Base-by-base conservation (phyloP, 2,797 vertebrate genomes). In the Tamandua tetradactyla region DNA sequence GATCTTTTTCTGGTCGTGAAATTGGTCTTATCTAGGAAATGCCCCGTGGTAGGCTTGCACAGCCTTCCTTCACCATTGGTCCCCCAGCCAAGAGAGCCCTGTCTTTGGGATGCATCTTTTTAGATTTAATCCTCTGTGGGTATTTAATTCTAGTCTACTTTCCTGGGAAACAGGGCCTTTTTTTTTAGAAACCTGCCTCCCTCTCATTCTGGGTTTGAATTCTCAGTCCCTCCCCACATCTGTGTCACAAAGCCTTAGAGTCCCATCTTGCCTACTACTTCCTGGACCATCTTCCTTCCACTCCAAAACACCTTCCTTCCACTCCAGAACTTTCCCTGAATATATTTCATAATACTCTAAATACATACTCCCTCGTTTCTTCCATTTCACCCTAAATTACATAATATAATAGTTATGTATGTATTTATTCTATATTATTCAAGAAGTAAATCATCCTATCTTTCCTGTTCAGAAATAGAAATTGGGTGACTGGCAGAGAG, bases 301-400 rank as follows among this genome's bases (percentile, higher is more conserved):
- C 44, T 90, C 35, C n/a, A n/a, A n/a, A n/a, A n/a, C 44, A 69
- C 40, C 52, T 75, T 79, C 49, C 17, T 55, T 61, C 32, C 75
- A 66, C 44, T 90, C 25, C 42, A 17, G 27, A 83, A 23, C 42
- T 69, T 87, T 83, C 59, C 68, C 42, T 85, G 69, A 52, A 80
- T 75, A 79, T 87, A 44, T 40, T 90, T 76, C 82, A 66, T 42
- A 62, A 74, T 37, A 76, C 23, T 66, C 25, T 64, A 61, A 92
- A 85, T 64, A 76, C 8, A 9, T 23, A 71, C 10, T 83, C 62
- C 69, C 57, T 84, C 35, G 69, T 95, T 93, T 87, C 47, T 95
- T 76, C 40, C 59, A 59, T 74, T 88, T 92, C 62, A 75, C 74
- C 30, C 68, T 57, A 87, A 87, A 57, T 66, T 75, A 64, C 35